Conservation (phyloP, 2,113 vertebrate species). For the Electrona antarctica region DNA sequence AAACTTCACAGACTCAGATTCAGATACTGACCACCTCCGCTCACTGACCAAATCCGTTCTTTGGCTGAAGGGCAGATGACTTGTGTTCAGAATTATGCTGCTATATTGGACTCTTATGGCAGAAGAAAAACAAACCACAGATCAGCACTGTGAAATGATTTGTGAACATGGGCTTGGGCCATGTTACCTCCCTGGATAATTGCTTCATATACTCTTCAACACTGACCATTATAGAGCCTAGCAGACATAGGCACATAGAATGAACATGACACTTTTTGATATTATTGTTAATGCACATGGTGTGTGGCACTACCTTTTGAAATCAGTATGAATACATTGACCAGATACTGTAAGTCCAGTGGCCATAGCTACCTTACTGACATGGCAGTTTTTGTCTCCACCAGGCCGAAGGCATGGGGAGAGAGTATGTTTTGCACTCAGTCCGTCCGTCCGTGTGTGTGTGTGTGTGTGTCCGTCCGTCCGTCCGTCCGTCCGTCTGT, state of each 20-base stretch:
- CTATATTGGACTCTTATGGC: constrained; percentile 12
- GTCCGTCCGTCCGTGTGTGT: too few species aligned
- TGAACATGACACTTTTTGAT: neutral
- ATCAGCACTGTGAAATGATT: constrained; percentile 50
- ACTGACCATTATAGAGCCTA: constrained; percentile 36
- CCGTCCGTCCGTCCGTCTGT: too few species aligned
- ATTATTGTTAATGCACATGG: neutral
- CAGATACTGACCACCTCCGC: neutral
- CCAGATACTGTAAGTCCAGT: neutral
- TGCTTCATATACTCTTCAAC: constrained; percentile 36
- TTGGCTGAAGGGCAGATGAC: neutral
- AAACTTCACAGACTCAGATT: neutral
- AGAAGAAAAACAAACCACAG: constrained; percentile 48
- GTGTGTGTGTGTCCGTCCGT: too few species aligned
- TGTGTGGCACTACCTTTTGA: constrained; percentile 5
- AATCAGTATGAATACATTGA: neutral
- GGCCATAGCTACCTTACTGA: constrained; percentile 10
- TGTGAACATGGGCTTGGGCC: constrained; percentile 35
- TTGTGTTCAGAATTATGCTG: constrained; percentile 34
- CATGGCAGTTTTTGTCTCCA: too few species aligned
- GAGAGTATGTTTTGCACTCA: too few species aligned
- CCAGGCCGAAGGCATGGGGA: too few species aligned
- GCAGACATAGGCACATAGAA: constrained; percentile 30
- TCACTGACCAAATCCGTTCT: neutral
- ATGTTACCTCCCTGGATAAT: constrained; percentile 58